Conservation (phyloP, 2,113 vertebrate genomes). For the Alces alces region DNA sequence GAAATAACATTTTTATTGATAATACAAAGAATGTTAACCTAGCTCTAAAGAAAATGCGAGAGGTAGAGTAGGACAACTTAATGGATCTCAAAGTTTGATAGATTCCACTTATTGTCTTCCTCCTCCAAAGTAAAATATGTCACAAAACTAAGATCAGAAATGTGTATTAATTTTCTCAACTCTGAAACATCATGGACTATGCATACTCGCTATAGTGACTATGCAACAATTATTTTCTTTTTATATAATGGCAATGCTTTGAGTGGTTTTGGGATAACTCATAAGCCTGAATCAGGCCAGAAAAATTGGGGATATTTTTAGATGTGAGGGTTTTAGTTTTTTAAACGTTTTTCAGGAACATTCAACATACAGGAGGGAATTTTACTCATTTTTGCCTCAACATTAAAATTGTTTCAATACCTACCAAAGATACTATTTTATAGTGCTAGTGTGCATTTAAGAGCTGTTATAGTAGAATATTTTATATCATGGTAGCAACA, state of each 20-base stretch:
- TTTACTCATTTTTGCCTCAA: slow-evolving; percentile 13
- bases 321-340: neutral
- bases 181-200: neutral
- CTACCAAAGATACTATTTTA: neutral
- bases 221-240: neutral
- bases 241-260: neutral
- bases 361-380: neutral
- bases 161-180: neutral
- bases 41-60: neutral
- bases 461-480: neutral
- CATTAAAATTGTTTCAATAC: slow-evolving; percentile 23
- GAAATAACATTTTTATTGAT: neutral
- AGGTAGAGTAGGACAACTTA: neutral
- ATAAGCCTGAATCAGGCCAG: neutral
- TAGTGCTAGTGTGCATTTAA: neutral
- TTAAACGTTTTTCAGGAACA: neutral
- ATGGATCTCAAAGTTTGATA: neutral
- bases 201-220: neutral
- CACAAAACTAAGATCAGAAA: neutral
- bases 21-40: neutral
- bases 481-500: slow-evolving; percentile 1
- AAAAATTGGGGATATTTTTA: neutral
- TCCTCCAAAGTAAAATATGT: neutral
- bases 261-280: neutral
- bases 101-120: neutral